Evolutionary conservation across 2,888 invertebrate genomes (phyloP).

Genomic region (Dryadula phaetusa): DNA sequence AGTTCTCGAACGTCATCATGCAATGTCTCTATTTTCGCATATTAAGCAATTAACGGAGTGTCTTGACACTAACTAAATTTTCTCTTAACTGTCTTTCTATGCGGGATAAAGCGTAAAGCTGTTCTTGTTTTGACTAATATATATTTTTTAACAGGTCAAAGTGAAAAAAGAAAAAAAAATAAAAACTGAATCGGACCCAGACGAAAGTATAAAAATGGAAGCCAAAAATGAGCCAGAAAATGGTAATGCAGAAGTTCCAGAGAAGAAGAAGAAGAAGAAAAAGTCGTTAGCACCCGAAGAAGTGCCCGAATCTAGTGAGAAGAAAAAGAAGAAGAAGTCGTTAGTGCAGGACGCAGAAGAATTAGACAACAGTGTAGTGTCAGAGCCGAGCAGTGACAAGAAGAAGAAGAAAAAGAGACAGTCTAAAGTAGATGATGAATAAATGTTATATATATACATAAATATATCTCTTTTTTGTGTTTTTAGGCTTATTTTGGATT

Average conservation of each 20-base stretch:
- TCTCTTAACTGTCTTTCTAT: too few relatives aligned
- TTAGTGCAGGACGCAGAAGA: constrained; percentile 50
- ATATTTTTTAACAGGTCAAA: constrained; percentile 55
- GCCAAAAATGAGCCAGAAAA: constrained; percentile 64
- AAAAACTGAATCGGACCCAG: constrained; percentile 43
- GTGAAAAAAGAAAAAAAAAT: constrained; percentile 65
- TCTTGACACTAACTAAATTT: too few relatives aligned
- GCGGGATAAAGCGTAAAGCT: too few relatives aligned
- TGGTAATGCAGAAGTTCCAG: constrained; percentile 50
- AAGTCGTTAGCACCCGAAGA: constrained; percentile 35
- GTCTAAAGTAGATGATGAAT: constrained; percentile 64
- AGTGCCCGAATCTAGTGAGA: constrained; percentile 21
- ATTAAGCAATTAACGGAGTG: too few relatives aligned
- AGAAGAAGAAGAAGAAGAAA: constrained; percentile 51
- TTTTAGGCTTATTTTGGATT: too few relatives aligned
- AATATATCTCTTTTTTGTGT: too few relatives aligned
- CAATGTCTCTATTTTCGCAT: too few relatives aligned
- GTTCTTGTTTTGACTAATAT: not conserved
- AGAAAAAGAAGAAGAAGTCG: constrained; percentile 49
- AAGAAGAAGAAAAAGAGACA: constrained; percentile 75
- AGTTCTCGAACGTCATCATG: too few relatives aligned
- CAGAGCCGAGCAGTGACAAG: constrained; percentile 66
- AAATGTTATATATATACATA: constrained; percentile 28
- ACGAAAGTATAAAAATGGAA: constrained; percentile 46
- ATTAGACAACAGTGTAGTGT: not conserved